Base-by-base conservation (phyloP, 2,797 vertebrate species). In the Leuciscus waleckii region DNA sequence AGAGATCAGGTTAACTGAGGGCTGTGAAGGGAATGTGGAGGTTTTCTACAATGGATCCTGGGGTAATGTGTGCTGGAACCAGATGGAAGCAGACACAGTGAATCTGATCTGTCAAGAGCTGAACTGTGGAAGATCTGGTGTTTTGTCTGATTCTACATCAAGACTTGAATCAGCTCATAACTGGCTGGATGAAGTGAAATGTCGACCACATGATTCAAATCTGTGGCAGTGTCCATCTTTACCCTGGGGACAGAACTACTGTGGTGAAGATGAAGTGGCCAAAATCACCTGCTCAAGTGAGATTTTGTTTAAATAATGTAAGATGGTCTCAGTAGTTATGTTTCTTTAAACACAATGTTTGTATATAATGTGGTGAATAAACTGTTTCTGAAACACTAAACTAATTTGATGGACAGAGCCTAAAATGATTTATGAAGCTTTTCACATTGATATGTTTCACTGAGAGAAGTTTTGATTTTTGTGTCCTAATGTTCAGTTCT, bases 201-300 rank as follows among this genome's bases (percentile, higher is more conserved):
- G 83, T 73, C 78, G 79, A 2, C 14, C 2, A 3, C 83, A 82
- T 67, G 83, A 87, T 71, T 73, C 83, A 5, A 71, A 3, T 58
- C 41, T 87, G 1, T 80, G 68, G 77, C 86, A 87, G 58, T 87
- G 86, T 51, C 69, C 86, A 6, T 80, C 86, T 63, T 75, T 0
- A 17, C 14, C 14, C 2, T 65, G 61, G 61, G 61, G 61, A 8
- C 26, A 17, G 61, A 63, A 17, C 0, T 0, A 65, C 61, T 87
- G 86, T 58, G n/a, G n/a, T n/a, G n/a, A n/a, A n/a, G 73, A 82
- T 39, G 79, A 82, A 39, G 61, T 65, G 61, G 61, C 61, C 61
- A 65, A 32, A 0, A 32, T 65, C 61, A 65, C 61, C 26, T 65
- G 61, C 26, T 65, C 61, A 16, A 0, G 61, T 65, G 0, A 65